These are phyloP conservation scores for Gallinago media DNA, from an alignment of 2,113 vertebrate species.

Conservation along the genomic window DNA sequence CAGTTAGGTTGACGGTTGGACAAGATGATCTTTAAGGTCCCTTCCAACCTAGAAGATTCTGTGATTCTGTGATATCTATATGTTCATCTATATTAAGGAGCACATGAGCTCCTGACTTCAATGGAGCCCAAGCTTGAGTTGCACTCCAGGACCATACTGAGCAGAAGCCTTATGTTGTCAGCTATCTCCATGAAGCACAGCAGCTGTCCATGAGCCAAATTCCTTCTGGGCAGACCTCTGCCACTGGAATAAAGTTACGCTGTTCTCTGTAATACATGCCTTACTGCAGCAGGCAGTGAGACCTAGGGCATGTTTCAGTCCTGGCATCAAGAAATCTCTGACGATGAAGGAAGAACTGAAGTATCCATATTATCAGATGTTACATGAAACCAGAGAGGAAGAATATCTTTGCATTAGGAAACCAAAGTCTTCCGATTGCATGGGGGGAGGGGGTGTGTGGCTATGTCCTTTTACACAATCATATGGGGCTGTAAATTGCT, in stretches of 20 bases:
- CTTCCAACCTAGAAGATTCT: no score
- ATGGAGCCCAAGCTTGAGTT: background rate
- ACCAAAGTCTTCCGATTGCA: background rate
- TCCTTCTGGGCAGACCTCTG: background rate
- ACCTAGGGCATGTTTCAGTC: background rate
- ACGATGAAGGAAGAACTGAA: background rate
- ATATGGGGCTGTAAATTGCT: background rate
- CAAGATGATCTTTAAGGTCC: no score
- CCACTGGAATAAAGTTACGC: background rate
- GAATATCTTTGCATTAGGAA: background rate
- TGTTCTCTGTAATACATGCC: background rate
- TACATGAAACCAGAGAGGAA: background rate
- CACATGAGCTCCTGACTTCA: background rate
- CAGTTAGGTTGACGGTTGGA: no score
- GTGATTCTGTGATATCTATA: no score
- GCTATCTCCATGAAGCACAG: background rate
- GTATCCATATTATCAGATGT: background rate
- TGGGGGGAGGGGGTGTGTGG: background rate
- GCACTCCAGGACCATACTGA: background rate
- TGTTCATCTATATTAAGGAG: background rate
- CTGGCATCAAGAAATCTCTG: background rate
- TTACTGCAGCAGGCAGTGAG: rapidly evolving
- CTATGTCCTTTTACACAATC: background rate
- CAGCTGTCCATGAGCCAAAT: background rate
- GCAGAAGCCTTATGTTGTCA: background rate